Conservation (phyloP, 2,888 invertebrate species). For the Griposia aprilina region DNA sequence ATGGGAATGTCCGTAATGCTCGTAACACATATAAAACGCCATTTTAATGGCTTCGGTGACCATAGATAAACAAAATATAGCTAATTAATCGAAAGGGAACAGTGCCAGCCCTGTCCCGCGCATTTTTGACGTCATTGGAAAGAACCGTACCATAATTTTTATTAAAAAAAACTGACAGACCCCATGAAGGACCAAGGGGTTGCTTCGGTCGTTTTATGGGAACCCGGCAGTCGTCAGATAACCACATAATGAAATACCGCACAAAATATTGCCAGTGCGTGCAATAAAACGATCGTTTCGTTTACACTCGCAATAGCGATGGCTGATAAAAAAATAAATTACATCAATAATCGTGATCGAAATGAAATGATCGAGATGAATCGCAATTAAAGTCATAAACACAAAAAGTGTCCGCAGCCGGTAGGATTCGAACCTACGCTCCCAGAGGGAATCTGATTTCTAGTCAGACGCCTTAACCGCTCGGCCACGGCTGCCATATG, state of each 20-base stretch:
- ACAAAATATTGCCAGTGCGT: slow-evolving; percentile 64
- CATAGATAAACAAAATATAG: slow-evolving; percentile 69
- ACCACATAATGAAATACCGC: slow-evolving; percentile 59
- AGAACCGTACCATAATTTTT: slow-evolving; percentile 60
- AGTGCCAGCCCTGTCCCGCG: slow-evolving; percentile 50
- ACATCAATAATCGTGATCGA: slow-evolving; percentile 67
- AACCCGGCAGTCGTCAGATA: slow-evolving; percentile 59
- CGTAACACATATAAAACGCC: slow-evolving; percentile 69
- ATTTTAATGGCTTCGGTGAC: slow-evolving; percentile 65
- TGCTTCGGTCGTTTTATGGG: slow-evolving; percentile 28
- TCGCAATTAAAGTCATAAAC: slow-evolving; percentile 52
- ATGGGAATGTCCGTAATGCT: slow-evolving; percentile 67
- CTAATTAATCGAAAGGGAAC: slow-evolving; percentile 76
- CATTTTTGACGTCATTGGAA: slow-evolving; percentile 72
- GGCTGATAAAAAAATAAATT: slow-evolving; percentile 68
- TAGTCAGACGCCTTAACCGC: slow-evolving; percentile 97
- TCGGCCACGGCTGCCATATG: slow-evolving; percentile 94
- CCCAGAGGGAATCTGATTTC: slow-evolving; percentile 97
- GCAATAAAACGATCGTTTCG: slow-evolving; percentile 73
- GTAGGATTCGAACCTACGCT: slow-evolving; percentile 97
- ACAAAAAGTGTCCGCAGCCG: slow-evolving; percentile 91
- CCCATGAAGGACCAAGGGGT: slow-evolving; percentile 57
- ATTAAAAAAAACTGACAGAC: slow-evolving; percentile 60
- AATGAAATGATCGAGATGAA: too few species aligned
- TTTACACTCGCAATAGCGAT: slow-evolving; percentile 61